These are phyloP conservation scores for Crotalus tigris DNA, from an alignment of 2,113 vertebrate species.

Conservation along the genomic window DNA sequence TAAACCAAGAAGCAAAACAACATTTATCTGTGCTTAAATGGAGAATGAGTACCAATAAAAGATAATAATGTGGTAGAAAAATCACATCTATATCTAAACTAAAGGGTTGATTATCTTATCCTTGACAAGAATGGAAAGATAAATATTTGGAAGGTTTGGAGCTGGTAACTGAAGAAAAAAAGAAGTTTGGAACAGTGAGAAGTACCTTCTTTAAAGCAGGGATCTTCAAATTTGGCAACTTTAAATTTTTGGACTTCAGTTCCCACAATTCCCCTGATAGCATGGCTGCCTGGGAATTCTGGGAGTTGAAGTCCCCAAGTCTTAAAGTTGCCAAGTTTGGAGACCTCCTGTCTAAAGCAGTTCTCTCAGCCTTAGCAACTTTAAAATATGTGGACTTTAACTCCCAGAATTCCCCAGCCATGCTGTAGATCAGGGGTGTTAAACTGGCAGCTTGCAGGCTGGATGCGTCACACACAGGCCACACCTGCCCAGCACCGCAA, in stretches of 20 bases:
- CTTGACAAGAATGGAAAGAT: neutral
- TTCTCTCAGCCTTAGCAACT: too few species aligned
- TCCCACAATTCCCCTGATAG: neutral
- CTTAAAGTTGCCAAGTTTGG: neutral
- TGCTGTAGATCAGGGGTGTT: too few species aligned
- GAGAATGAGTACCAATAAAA: neutral
- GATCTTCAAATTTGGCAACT: neutral
- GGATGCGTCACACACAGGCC: too few species aligned
- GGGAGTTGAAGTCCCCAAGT: neutral
- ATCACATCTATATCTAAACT: neutral
- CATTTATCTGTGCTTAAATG: neutral
- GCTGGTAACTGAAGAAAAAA: neutral
- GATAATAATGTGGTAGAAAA: neutral
- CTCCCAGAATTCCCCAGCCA: too few species aligned
- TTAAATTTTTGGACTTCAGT: neutral
- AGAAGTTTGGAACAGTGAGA: neutral
- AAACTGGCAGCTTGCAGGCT: too few species aligned
- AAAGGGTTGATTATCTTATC: neutral
- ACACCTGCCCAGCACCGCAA: too few species aligned
- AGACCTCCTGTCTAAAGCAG: too few species aligned
- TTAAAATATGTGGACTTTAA: too few species aligned
- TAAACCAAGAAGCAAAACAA: neutral
- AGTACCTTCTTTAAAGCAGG: neutral
- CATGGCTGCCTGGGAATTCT: neutral
- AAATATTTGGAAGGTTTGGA: neutral